Evolutionary conservation across 2,113 vertebrate species (phyloP).

Genomic region (Phylloscopus whistleri): DNA sequence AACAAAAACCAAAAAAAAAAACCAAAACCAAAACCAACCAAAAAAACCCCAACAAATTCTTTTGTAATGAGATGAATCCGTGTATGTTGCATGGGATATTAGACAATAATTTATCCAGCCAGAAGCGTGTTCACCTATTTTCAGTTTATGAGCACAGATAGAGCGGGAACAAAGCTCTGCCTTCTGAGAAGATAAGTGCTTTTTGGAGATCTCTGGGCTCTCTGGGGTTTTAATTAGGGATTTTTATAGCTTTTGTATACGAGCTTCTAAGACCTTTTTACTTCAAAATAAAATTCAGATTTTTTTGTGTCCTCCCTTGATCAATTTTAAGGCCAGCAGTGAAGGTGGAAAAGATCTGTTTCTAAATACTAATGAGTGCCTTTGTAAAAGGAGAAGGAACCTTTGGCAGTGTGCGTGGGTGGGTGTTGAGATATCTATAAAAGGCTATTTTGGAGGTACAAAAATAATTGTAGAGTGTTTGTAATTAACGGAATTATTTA

Average conservation of each 20-base stretch:
- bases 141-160: constrained; percentile 36
- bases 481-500: neutral
- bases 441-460: neutral
- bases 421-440: rapidly evolving
- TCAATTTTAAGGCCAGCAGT: constrained; percentile 43
- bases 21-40: neutral
- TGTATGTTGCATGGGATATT: neutral
- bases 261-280: constrained; percentile 41
- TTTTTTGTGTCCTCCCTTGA: constrained; percentile 24
- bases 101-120: constrained; percentile 39
- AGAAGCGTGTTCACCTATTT: constrained; percentile 31
- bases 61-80: neutral
- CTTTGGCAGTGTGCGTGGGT: neutral
- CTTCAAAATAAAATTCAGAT: constrained; percentile 41
- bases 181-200: constrained; percentile 46
- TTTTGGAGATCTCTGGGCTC: constrained; percentile 39
- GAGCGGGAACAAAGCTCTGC: constrained; percentile 27
- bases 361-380: constrained; percentile 23
- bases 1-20: neutral
- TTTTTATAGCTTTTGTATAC: constrained; percentile 53
- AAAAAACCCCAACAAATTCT: neutral
- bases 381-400: neutral
- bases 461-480: neutral
- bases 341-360: neutral
- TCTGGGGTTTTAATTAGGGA: constrained; percentile 66